phyloP scores from a whole-genome alignment of 1,140 invertebrate species.

The Apocrypta bakeri region DNA sequence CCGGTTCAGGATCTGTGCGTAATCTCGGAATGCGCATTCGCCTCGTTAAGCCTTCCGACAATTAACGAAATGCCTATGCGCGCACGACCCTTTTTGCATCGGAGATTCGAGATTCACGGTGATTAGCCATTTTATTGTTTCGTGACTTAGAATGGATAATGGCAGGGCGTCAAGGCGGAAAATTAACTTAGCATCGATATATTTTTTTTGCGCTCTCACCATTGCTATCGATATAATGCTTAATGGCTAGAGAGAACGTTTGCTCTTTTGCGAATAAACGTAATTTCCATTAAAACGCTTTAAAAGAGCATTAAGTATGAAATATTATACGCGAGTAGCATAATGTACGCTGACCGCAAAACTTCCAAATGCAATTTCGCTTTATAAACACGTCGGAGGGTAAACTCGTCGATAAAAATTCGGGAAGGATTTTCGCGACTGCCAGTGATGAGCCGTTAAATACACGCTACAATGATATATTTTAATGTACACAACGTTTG shows the following conservation, averaged over 20 bases:
- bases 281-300: no score
- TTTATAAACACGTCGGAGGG: no score
- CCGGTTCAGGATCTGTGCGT: constrained; percentile 15
- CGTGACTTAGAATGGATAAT: not conserved
- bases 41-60: constrained; percentile 29
- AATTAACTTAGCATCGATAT: no score
- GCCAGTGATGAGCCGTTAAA: not conserved
- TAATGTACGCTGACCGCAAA: not conserved
- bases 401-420: no score
- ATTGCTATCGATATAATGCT: no score
- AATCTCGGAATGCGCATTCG: constrained; percentile 30
- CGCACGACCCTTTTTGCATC: not conserved
- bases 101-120: constrained; percentile 11
- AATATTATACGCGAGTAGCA: not conserved
- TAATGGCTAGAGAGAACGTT: not conserved
- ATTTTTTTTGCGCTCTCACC: no score
- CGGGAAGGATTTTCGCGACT: not conserved
- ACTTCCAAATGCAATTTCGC: no score
- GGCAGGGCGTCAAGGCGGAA: not conserved
- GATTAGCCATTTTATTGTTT: constrained; percentile 33
- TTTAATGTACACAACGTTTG: not conserved
- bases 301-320: not conserved
- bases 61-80: constrained; percentile 37
- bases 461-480: not conserved
- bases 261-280: not conserved